Evolutionary conservation across 2,888 invertebrate species (phyloP).

Genomic region (Cheilosia soror): DNA sequence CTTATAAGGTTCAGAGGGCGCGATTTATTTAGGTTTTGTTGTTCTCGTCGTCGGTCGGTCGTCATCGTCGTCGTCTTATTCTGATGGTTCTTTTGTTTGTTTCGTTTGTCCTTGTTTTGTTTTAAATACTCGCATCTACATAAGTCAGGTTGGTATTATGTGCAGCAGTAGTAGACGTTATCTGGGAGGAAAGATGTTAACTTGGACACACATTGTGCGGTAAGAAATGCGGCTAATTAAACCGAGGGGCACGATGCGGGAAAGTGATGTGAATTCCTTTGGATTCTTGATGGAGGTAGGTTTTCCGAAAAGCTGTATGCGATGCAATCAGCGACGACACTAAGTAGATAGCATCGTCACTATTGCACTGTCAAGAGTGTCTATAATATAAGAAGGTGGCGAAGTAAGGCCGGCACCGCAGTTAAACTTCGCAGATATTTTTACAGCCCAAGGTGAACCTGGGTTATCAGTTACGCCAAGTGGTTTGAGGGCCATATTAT

Average conservation of each 20-base stretch:
- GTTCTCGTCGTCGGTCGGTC: constrained; percentile 2
- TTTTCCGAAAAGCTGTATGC: constrained; percentile 34
- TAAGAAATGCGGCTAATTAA: constrained; percentile 74
- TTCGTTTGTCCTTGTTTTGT: constrained; percentile 65
- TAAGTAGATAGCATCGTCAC: constrained; percentile 56
- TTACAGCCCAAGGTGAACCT: too few species aligned
- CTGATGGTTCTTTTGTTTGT: constrained; percentile 2
- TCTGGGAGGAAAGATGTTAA: constrained; percentile 55
- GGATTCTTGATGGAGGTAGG: constrained; percentile 33
- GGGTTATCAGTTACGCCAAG: too few species aligned
- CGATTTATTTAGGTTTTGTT: constrained; percentile 68
- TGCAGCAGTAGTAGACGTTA: constrained; percentile 50
- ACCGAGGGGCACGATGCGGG: constrained; percentile 33
- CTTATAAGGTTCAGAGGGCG: constrained; percentile 65
- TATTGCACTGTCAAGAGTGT: constrained; percentile 42
- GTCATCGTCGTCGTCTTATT: background rate
- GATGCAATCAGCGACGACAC: constrained; percentile 64
- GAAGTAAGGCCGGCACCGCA: too few species aligned
- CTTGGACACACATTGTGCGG: constrained; percentile 74
- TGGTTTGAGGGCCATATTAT: too few species aligned
- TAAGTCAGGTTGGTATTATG: constrained; percentile 56
- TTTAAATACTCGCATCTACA: constrained; percentile 69
- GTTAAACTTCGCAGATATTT: too few species aligned
- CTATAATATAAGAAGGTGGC: background rate
- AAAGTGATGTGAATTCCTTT: constrained; percentile 66